These are phyloP conservation scores for Linnaemya vulpina DNA, from an alignment of 2,888 invertebrate genomes.

Conservation along the genomic window DNA sequence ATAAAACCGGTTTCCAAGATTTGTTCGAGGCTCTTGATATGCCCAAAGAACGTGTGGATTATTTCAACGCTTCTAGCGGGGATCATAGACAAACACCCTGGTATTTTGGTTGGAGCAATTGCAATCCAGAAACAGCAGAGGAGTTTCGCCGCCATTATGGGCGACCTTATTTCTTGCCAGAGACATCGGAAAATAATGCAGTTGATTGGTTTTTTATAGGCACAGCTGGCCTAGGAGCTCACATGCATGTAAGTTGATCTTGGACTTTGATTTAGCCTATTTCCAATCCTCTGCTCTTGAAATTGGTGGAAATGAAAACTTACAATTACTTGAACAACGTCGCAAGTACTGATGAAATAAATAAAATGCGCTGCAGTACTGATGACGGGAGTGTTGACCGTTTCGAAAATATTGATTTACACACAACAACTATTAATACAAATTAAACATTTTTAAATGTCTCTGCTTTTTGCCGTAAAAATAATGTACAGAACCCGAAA, in stretches of 20 bases:
- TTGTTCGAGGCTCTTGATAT: conserved; percentile 93
- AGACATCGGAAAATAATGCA: conserved; percentile 92
- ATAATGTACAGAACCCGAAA: no score
- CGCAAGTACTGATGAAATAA: no score
- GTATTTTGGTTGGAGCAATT: conserved; percentile 95
- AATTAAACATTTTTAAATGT: no score
- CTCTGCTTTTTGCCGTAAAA: no score
- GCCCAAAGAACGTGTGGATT: conserved; percentile 87
- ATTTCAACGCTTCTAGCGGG: conserved; percentile 73
- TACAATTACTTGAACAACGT: no score
- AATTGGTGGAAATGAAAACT: no score
- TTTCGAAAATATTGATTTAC: no score
- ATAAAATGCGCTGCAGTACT: no score
- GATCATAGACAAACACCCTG: conserved; percentile 81
- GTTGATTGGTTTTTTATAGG: conserved; percentile 99
- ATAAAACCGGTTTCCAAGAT: conserved; percentile 92
- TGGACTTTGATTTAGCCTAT: not conserved
- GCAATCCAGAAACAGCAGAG: conserved; percentile 92
- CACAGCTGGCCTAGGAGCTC: conserved; percentile 95
- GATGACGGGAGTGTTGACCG: no score
- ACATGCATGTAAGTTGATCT: conserved; percentile 90
- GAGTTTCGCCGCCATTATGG: conserved; percentile 90
- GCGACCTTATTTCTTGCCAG: conserved; percentile 94
- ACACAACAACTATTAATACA: no score
- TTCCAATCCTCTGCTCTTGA: no score